A percentile compares a stretch with the other conserved stretches of the same genome.
These are phyloP conservation scores for Origma solitaria DNA, from an alignment of 2,113 vertebrate genomes.

Conservation along the genomic window DNA sequence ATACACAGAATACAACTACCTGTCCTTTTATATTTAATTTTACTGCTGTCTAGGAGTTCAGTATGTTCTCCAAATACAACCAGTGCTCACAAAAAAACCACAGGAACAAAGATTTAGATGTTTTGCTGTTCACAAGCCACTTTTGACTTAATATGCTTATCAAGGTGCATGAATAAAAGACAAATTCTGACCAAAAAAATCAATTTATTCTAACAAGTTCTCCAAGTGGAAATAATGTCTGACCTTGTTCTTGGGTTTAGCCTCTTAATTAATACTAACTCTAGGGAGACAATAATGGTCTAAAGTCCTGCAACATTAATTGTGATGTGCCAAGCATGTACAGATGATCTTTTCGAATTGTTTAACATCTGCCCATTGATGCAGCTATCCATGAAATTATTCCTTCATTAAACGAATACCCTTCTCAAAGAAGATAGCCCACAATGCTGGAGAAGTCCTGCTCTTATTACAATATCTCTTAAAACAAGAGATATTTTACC, in stretches of 20 bases:
- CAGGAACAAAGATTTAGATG: neutral
- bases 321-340: neutral
- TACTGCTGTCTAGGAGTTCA: neutral
- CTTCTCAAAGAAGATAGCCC: neutral
- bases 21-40: neutral
- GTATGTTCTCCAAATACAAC: neutral
- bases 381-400: neutral
- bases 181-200: neutral
- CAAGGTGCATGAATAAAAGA: neutral
- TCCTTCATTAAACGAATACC: neutral
- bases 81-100: neutral
- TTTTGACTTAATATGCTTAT: neutral
- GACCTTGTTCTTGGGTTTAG: neutral
- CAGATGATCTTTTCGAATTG: neutral
- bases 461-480: neutral
- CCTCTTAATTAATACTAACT: neutral
- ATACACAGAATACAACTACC: neutral
- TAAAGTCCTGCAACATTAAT: neutral
- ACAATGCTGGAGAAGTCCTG: neutral
- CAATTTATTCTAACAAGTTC: neutral
- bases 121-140: neutral
- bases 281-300: neutral
- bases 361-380: neutral
- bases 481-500: no score
- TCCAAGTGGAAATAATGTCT: neutral